Evolutionary conservation across 2,888 invertebrate species (phyloP).

Genomic region (Alentia gelatinosa): DNA sequence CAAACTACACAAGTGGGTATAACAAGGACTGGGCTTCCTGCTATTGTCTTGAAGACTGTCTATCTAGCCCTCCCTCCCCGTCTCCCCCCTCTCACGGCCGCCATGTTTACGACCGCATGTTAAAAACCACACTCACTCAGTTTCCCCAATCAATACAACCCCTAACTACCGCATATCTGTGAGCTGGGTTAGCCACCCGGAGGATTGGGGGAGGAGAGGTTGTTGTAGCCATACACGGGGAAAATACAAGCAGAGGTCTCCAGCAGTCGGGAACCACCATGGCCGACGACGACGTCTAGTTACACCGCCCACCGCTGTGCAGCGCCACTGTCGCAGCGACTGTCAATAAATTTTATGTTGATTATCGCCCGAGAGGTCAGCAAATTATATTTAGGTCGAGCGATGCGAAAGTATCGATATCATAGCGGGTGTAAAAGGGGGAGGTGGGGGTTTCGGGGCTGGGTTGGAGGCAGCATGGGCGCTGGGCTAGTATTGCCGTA

Average conservation of each 20-base stretch:
- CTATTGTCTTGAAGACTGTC: not conserved
- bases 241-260: too few species aligned
- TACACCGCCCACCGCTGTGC: not conserved
- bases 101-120: not conserved
- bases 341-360: slow-evolving; percentile 47
- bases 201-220: too few species aligned
- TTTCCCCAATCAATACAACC: too few species aligned
- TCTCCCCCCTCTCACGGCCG: not conserved
- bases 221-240: too few species aligned
- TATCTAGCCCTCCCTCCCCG: not conserved
- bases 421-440: too few species aligned
- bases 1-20: too few species aligned
- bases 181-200: not conserved
- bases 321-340: not conserved
- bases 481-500: too few species aligned
- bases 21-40: not conserved
- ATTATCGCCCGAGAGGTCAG: slow-evolving; percentile 36
- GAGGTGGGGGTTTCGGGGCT: not conserved
- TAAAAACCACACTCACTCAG: not conserved
- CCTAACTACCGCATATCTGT: not conserved
- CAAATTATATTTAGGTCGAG: slow-evolving; percentile 35
- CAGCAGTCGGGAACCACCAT: not conserved
- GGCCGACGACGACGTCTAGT: too few species aligned
- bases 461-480: not conserved
- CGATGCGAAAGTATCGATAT: slow-evolving; percentile 21